phyloP scores from a whole-genome alignment of 2,113 vertebrate genomes.

The Mionectes macconnelli region DNA sequence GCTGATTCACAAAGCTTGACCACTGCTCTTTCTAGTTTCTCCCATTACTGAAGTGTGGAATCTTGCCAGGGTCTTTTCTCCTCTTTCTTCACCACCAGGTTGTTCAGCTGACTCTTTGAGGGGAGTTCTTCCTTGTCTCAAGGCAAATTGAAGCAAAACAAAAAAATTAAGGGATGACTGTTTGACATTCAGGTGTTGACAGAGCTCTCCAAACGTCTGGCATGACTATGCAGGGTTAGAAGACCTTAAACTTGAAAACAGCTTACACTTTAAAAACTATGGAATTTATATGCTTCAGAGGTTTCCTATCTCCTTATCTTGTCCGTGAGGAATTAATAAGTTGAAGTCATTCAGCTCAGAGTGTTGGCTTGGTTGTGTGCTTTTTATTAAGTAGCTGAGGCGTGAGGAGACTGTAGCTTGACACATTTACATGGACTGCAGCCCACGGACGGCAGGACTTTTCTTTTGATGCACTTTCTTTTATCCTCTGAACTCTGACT shows the following conservation, averaged over 20 bases:
- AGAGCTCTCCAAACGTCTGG: neutral
- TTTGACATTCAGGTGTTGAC: slow-evolving; percentile 3
- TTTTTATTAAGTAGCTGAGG: slow-evolving; percentile 62
- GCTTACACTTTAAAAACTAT: slow-evolving; percentile 59
- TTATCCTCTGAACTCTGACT: neutral
- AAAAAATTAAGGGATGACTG: neutral
- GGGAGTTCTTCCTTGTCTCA: neutral
- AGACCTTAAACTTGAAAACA: slow-evolving; percentile 43
- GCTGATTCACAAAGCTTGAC: neutral
- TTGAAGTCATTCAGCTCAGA: slow-evolving; percentile 58
- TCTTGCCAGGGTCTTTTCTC: neutral
- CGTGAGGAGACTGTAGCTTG: slow-evolving; percentile 66
- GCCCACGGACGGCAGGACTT: neutral
- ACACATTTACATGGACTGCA: slow-evolving; percentile 18
- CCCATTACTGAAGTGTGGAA: neutral
- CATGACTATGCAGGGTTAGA: slow-evolving; percentile 43
- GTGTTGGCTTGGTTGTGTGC: slow-evolving; percentile 59
- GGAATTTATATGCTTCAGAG: slow-evolving; percentile 72
- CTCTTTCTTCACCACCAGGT: neutral
- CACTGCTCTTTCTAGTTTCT: neutral
- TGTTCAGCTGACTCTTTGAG: neutral
- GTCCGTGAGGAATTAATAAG: slow-evolving; percentile 71
- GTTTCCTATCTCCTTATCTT: slow-evolving; percentile 69
- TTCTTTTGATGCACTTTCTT: slow-evolving; percentile 2
- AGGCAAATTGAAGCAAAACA: slow-evolving; percentile 7